phyloP scores from a whole-genome alignment of 2,888 invertebrate species.

The Zelleria hepariella region DNA sequence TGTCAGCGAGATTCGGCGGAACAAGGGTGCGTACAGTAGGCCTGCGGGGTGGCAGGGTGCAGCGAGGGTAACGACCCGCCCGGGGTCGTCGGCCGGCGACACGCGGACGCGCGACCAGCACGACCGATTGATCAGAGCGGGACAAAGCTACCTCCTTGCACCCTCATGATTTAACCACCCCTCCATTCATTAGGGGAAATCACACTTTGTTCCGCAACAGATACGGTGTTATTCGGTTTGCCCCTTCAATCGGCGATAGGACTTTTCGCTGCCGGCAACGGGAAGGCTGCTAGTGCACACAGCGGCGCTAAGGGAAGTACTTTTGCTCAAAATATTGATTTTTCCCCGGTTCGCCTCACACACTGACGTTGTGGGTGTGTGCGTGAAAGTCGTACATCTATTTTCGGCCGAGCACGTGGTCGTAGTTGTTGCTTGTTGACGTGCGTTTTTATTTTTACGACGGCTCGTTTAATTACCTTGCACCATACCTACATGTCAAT shows the following conservation, averaged over 20 bases:
- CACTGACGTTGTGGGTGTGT: no score
- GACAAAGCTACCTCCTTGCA: constrained; percentile 47
- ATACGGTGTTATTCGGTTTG: constrained; percentile 51
- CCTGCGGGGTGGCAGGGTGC: constrained; percentile 47
- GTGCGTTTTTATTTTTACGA: constrained; percentile 66
- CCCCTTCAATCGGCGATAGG: constrained; percentile 21
- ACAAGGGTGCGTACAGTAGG: constrained; percentile 56
- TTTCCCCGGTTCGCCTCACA: constrained; percentile 53
- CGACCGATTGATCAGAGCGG: constrained; percentile 67
- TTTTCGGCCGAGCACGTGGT: constrained; percentile 68
- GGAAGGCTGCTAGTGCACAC: constrained; percentile 47
- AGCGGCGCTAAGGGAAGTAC: constrained; percentile 59
- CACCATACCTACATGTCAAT: constrained; percentile 21
- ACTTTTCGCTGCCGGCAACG: constrained; percentile 23
- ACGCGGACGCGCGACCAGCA: constrained; percentile 60
- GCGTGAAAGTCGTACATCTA: constrained; percentile 46
- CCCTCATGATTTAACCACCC: constrained; percentile 61
- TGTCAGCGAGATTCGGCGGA: constrained; percentile 67
- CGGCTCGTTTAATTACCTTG: constrained; percentile 52
- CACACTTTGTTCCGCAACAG: constrained; percentile 39
- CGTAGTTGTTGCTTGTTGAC: constrained; percentile 66
- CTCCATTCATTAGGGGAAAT: constrained; percentile 37
- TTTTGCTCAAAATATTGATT: constrained; percentile 73
- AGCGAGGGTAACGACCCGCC: constrained; percentile 40
- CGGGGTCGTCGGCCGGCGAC: constrained; percentile 65